Conservation (phyloP, 2,797 vertebrate genomes). For the Smutsia temminckii region DNA sequence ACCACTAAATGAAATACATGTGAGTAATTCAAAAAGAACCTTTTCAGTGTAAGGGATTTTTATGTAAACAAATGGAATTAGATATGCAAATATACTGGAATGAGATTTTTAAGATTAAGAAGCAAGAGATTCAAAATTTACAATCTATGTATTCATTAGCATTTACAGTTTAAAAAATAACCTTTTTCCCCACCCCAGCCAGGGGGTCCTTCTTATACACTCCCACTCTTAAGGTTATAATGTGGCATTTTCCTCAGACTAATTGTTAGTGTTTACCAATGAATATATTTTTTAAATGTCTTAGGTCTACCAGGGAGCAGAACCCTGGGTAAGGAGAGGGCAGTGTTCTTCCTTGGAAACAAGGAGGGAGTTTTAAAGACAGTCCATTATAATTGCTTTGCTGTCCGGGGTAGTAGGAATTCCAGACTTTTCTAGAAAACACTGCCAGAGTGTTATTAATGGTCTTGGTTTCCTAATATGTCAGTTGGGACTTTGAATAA, state of each 20-base stretch:
- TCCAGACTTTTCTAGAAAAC: background rate
- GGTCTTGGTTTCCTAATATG: background rate
- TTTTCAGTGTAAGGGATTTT: background rate
- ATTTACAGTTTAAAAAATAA: slow-evolving; percentile 9
- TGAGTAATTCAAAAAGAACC: background rate
- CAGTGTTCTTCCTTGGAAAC: background rate
- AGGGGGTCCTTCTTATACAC: background rate
- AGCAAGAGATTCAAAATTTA: background rate
- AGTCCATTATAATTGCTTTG: background rate
- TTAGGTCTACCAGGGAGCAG: background rate
- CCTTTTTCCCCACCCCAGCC: background rate
- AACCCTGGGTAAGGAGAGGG: background rate
- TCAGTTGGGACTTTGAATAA: slow-evolving; percentile 13
- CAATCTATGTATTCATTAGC: background rate
- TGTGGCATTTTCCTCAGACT: slow-evolving; percentile 40
- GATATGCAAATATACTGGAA: background rate
- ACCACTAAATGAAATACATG: background rate
- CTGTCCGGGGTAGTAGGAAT: background rate
- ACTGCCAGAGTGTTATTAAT: background rate
- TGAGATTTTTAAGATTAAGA: slow-evolving; percentile 3
- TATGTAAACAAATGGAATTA: background rate
- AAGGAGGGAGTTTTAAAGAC: background rate
- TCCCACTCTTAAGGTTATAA: background rate
- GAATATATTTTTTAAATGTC: slow-evolving; percentile 25
- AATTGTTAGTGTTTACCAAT: background rate